Evolutionary conservation across 2,113 vertebrate species (phyloP).

Genomic region (Brachyhypopomus occidentalis): DNA sequence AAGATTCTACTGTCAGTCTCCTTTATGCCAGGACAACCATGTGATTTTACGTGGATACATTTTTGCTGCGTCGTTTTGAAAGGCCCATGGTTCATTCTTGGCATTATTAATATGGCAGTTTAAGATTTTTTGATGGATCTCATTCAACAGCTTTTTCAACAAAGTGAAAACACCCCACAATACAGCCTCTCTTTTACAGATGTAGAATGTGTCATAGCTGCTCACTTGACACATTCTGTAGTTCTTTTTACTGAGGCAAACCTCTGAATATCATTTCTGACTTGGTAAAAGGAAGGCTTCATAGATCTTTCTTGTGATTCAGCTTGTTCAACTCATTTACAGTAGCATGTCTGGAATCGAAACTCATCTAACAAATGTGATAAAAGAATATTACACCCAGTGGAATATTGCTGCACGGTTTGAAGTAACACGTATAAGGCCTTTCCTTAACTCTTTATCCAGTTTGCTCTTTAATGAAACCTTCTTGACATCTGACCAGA

Average conservation of each 20-base stretch:
- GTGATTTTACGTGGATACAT: neutral
- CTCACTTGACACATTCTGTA: slow-evolving; percentile 5
- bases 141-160: neutral
- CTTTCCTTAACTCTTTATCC: neutral
- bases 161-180: neutral
- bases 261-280: slow-evolving; percentile 12
- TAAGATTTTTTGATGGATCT: slow-evolving; percentile 17
- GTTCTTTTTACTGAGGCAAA: slow-evolving; percentile 9
- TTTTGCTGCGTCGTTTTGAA: neutral
- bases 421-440: neutral
- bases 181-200: neutral
- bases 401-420: neutral
- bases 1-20: neutral
- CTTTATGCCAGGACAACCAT: slow-evolving; percentile 7
- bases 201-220: neutral
- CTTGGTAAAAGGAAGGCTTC: neutral
- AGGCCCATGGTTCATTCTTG: neutral
- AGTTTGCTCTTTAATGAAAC: slow-evolving; percentile 13
- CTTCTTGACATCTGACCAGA: slow-evolving; percentile 29
- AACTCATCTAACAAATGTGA: neutral
- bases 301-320: slow-evolving; percentile 20
- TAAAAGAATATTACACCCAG: neutral
- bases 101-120: slow-evolving; percentile 9
- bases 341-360: neutral
- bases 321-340: slow-evolving; percentile 14